Percentiles rank a stretch among this genome's conserved stretches.
Evolutionary conservation across 2,113 vertebrate genomes (phyloP).

Genomic region (Acinonyx jubatus): DNA sequence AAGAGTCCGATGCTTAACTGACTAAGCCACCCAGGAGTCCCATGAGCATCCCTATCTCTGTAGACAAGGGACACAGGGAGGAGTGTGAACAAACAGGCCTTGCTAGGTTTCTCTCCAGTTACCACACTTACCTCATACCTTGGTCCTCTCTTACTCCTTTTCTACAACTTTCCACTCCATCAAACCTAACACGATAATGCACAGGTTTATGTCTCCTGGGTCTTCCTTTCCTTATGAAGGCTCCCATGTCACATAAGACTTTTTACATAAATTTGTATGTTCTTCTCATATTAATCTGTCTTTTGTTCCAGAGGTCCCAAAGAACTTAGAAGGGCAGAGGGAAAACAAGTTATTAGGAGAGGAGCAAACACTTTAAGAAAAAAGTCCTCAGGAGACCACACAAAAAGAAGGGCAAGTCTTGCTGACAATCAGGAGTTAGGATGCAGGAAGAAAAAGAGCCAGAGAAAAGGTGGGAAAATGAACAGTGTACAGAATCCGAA

Average conservation of each 20-base stretch:
- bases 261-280: background rate
- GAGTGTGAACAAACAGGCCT: background rate
- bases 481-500: background rate
- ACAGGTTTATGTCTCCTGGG: background rate
- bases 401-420: background rate
- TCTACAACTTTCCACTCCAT: background rate
- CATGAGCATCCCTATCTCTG: background rate
- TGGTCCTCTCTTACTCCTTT: background rate
- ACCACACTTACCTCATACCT: background rate
- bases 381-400: background rate
- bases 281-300: background rate
- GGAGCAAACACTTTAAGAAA: background rate
- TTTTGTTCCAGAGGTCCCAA: background rate
- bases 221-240: constrained; percentile 3
- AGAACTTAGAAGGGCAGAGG: background rate
- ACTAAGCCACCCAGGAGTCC: too few species aligned
- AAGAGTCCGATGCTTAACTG: too few species aligned
- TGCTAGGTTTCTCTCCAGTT: background rate
- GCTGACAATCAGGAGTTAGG: background rate
- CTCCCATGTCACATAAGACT: background rate
- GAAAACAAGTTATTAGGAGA: background rate
- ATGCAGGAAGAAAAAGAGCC: constrained; percentile 12
- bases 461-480: background rate
- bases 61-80: background rate
- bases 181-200: background rate